phyloP scores from a whole-genome alignment of 1,140 invertebrate genomes.

The Pseudomyrmex gracilis region DNA sequence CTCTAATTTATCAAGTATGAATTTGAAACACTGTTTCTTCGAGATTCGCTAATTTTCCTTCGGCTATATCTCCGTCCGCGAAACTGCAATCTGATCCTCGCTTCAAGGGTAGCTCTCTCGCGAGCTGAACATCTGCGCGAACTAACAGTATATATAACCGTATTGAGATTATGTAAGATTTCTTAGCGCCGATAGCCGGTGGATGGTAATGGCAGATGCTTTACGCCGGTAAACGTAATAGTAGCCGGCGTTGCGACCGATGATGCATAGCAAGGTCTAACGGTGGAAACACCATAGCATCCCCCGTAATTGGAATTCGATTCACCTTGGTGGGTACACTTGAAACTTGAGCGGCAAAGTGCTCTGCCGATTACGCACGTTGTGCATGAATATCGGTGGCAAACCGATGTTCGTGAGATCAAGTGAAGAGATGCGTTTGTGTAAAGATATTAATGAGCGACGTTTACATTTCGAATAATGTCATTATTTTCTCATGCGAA shows the following conservation, averaged over 20 bases:
- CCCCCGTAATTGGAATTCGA: conserved; percentile 58
- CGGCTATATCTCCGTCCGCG: background rate
- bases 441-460: background rate
- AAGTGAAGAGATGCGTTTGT: background rate
- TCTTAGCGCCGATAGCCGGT: conserved; percentile 33
- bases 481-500: conserved; percentile 25
- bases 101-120: conserved; percentile 15
- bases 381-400: too few species aligned
- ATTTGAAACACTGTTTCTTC: background rate
- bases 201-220: conserved; percentile 62
- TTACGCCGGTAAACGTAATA: conserved; percentile 68
- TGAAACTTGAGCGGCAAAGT: conserved; percentile 19
- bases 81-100: conserved; percentile 13
- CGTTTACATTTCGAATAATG: conserved; percentile 4
- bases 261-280: conserved; percentile 66
- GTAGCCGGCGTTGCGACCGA: conserved; percentile 59
- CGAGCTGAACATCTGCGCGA: conserved; percentile 40
- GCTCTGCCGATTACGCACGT: background rate
- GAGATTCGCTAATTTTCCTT: conserved; percentile 14
- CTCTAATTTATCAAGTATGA: background rate
- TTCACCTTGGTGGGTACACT: conserved; percentile 20
- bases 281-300: conserved; percentile 65
- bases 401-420: too few species aligned
- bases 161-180: conserved; percentile 66
- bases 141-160: conserved; percentile 56